Evolutionary conservation across 2,888 invertebrate species (phyloP).

Genomic region (Agrenia bidenticulata): DNA sequence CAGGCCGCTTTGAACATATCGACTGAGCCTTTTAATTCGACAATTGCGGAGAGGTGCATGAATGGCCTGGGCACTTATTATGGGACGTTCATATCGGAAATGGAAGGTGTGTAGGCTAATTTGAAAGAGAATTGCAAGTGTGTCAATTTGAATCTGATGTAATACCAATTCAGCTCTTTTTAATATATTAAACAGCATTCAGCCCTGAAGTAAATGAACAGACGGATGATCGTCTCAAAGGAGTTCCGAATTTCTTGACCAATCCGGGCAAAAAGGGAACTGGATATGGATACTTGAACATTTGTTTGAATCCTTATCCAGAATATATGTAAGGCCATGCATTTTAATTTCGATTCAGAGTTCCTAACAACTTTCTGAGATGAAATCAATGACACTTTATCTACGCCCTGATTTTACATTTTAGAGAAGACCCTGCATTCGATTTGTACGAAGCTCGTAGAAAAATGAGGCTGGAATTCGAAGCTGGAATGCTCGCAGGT

Average conservation of each 20-base stretch:
- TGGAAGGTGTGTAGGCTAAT: slow-evolving; percentile 40
- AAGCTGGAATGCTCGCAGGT: slow-evolving; percentile 31
- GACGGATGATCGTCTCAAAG: slow-evolving; percentile 23
- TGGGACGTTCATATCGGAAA: slow-evolving; percentile 58
- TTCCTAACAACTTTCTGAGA: too few species aligned
- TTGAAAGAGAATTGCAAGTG: neutral
- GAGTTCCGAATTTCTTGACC: slow-evolving; percentile 54
- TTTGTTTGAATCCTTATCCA: slow-evolving; percentile 60
- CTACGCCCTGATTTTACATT: slow-evolving; percentile 5
- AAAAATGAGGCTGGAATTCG: slow-evolving; percentile 44
- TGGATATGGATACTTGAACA: slow-evolving; percentile 61
- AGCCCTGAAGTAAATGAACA: slow-evolving; percentile 44
- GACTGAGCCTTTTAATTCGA: slow-evolving; percentile 36
- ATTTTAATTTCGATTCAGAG: neutral
- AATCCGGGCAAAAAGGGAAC: slow-evolving; percentile 58
- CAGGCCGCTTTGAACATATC: slow-evolving; percentile 22
- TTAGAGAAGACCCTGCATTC: slow-evolving; percentile 44
- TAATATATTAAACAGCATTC: slow-evolving; percentile 42
- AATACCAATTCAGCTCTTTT: slow-evolving; percentile 4
- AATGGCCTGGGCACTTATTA: slow-evolving; percentile 61
- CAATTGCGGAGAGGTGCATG: slow-evolving; percentile 34
- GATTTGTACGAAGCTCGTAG: slow-evolving; percentile 37
- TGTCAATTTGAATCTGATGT: neutral
- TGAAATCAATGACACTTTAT: too few species aligned
- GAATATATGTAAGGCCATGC: slow-evolving; percentile 41